These are phyloP conservation scores for Hetaerina americana DNA, from an alignment of 1,140 invertebrate genomes.

Conservation along the genomic window DNA sequence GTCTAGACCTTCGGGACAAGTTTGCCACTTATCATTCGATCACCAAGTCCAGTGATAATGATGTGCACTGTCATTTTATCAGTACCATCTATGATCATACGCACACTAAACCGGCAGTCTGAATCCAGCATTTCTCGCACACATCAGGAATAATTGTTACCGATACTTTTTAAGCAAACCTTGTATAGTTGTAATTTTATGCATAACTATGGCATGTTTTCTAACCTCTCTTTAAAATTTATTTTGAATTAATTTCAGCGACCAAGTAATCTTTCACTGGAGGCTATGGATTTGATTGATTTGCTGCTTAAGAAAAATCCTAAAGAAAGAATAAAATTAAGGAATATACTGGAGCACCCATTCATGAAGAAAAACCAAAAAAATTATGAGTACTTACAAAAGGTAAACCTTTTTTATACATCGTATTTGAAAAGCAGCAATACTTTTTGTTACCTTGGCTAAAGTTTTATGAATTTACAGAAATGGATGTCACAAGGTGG, in stretches of 20 bases:
- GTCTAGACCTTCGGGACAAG: no score
- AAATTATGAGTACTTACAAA: constrained; percentile 17
- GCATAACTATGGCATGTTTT: neutral
- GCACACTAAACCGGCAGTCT: no score
- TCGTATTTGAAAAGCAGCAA: neutral
- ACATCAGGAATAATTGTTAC: no score
- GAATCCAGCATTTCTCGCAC: no score
- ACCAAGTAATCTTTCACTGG: constrained; percentile 60
- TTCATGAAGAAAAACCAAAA: constrained; percentile 43
- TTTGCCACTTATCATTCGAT: no score
- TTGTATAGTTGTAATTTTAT: neutral
- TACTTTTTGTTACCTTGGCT: constrained; percentile 13
- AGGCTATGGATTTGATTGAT: constrained; percentile 76
- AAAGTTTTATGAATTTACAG: constrained; percentile 12
- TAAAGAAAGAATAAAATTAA: constrained; percentile 62
- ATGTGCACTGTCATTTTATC: no score
- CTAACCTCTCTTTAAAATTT: no score
- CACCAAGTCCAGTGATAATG: no score
- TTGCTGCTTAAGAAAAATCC: constrained; percentile 78
- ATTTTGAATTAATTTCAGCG: constrained; percentile 32
- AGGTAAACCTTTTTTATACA: no score
- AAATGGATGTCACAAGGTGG: constrained; percentile 1
- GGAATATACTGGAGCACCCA: constrained; percentile 63
- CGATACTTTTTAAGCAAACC: neutral
- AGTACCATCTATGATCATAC: no score